phyloP scores from a whole-genome alignment of 2,113 vertebrate genomes.

The Scartelaos histophorus region DNA sequence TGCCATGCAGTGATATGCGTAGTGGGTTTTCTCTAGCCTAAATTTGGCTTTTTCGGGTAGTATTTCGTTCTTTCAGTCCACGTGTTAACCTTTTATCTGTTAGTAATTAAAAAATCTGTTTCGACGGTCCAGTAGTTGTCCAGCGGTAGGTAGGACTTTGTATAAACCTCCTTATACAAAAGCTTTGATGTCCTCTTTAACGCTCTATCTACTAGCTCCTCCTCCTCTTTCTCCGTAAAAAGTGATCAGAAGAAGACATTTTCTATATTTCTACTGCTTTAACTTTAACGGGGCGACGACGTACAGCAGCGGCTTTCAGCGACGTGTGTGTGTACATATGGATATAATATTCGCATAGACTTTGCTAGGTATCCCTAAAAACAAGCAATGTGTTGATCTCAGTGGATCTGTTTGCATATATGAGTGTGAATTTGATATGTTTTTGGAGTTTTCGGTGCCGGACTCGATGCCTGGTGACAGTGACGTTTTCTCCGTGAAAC shows the following conservation, averaged over 20 bases:
- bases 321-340: conserved; percentile 76
- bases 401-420: conserved; percentile 79
- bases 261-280: conserved; percentile 76
- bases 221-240: conserved; percentile 60
- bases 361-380: conserved; percentile 79
- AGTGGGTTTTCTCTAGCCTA: conserved; percentile 48
- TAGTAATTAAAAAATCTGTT: conserved; percentile 65
- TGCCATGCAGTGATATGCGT: conserved; percentile 56
- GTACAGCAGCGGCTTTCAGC: conserved; percentile 64
- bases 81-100: conserved; percentile 67
- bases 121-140: conserved; percentile 66
- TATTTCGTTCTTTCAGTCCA: conserved; percentile 65
- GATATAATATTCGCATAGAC: conserved; percentile 81
- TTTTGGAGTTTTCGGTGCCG: conserved; percentile 57
- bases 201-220: conserved; percentile 61
- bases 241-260: conserved; percentile 64
- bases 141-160: conserved; percentile 74
- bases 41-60: conserved; percentile 47
- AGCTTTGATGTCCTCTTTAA: conserved; percentile 73
- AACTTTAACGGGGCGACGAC: conserved; percentile 58
- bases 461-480: conserved; percentile 48
- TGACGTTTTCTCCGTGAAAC: conserved; percentile 63
- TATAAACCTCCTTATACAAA: conserved; percentile 72
- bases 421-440: conserved; percentile 75
- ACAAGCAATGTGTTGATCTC: conserved; percentile 78